Conservation (phyloP, 2,888 invertebrate species). For the Dynastes hyllus region DNA sequence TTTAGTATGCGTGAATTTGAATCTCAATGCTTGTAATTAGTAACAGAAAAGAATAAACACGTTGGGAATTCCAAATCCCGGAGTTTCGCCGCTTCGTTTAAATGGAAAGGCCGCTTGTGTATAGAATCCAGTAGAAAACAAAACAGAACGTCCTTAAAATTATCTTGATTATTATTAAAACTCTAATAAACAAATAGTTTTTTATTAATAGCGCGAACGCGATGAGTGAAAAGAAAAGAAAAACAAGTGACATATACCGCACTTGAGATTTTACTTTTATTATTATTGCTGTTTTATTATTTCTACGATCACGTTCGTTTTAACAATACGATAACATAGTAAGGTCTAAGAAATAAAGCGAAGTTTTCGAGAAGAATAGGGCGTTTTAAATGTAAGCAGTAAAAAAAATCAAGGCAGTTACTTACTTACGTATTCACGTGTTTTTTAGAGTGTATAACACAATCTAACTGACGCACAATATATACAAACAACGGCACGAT, state of each 20-base stretch:
- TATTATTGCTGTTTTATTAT: not conserved
- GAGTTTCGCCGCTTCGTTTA: not conserved
- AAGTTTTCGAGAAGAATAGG: not conserved
- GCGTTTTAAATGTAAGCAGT: not conserved
- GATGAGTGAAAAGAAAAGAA: not conserved
- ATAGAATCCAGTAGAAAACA: not conserved
- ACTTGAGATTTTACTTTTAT: not conserved
- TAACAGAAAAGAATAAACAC: not conserved
- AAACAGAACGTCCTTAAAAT: not conserved
- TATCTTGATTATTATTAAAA: not conserved
- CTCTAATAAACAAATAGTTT: not conserved
- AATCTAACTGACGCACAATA: conserved; percentile 42
- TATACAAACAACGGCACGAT: conserved; percentile 53
- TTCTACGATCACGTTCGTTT: not conserved
- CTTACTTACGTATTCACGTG: conserved; percentile 40
- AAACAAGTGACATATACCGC: not conserved
- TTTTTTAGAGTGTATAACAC: conserved; percentile 38
- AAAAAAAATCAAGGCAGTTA: not conserved
- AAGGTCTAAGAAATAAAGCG: not conserved
- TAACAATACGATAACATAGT: not conserved
- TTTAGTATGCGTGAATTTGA: not conserved
- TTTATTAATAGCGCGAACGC: not conserved
- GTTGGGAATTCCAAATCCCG: conserved; percentile 15
- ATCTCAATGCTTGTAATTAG: not conserved
- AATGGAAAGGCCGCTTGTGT: conserved; percentile 4